Evolutionary conservation across 2,888 invertebrate species (phyloP).

Genomic region (Euproctis similis): DNA sequence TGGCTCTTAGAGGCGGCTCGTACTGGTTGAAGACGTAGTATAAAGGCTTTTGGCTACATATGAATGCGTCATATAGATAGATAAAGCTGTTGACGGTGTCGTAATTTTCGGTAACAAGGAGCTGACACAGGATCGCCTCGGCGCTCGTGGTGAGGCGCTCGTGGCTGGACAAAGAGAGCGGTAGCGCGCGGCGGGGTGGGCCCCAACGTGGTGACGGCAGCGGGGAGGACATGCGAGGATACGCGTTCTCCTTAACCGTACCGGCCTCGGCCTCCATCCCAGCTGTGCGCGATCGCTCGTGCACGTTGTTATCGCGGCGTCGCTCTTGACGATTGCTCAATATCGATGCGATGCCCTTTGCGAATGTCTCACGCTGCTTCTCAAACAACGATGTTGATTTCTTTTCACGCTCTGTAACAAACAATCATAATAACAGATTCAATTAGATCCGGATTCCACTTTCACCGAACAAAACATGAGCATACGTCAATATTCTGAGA

Average conservation of each 20-base stretch:
- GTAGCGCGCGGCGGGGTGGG: slow-evolving; percentile 31
- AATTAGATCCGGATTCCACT: too few relatives aligned
- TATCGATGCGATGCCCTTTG: slow-evolving; percentile 70
- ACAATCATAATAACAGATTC: too few relatives aligned
- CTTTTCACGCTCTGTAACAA: slow-evolving; percentile 84
- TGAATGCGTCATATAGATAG: slow-evolving; percentile 78
- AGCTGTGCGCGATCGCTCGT: slow-evolving; percentile 37
- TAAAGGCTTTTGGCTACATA: slow-evolving; percentile 75
- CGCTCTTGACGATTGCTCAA: too few relatives aligned
- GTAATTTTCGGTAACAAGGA: slow-evolving; percentile 90
- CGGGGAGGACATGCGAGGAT: slow-evolving; percentile 79
- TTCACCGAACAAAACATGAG: too few relatives aligned
- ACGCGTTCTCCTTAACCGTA: slow-evolving; percentile 58
- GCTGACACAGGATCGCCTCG: slow-evolving; percentile 85
- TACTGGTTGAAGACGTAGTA: slow-evolving; percentile 85
- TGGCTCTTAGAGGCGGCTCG: slow-evolving; percentile 83
- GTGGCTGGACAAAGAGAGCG: slow-evolving; percentile 74
- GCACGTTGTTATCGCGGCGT: slow-evolving; percentile 40
- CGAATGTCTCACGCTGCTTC: slow-evolving; percentile 78
- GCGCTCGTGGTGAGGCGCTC: slow-evolving; percentile 87
- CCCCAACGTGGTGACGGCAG: slow-evolving; percentile 79
- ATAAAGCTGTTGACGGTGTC: slow-evolving; percentile 92
- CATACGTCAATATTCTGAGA: too few relatives aligned
- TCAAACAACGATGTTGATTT: slow-evolving; percentile 77
- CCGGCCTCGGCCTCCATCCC: slow-evolving; percentile 79